Conservation (phyloP, 2,113 vertebrate species). For the Anoplopoma fimbria region DNA sequence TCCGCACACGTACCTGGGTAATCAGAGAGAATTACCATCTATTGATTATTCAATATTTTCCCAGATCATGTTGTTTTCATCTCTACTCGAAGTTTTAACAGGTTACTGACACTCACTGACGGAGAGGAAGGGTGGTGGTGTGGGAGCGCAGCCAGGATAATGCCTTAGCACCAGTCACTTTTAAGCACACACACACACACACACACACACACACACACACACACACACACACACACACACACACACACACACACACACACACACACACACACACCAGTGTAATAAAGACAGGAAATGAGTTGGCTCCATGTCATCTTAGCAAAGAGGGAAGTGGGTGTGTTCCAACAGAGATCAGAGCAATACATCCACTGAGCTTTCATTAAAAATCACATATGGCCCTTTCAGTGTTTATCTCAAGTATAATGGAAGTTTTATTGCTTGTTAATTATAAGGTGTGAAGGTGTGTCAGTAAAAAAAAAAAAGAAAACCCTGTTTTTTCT, state of each 20-base stretch:
- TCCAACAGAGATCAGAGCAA: neutral
- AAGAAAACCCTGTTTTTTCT: neutral
- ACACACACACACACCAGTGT: constrained; percentile 6
- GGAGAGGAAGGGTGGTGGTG: constrained; percentile 6
- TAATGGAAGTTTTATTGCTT: neutral
- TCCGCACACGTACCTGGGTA: constrained; percentile 72
- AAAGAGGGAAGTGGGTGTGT: constrained; percentile 2
- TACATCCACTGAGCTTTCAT: neutral
- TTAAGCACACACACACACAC: neutral
- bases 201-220: neutral
- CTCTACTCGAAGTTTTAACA: constrained; percentile 75
- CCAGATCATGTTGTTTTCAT: constrained; percentile 80
- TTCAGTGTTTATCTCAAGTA: neutral
- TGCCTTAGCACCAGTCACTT: constrained; percentile 8
- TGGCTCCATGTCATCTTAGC: constrained; percentile 2
- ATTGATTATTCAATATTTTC: constrained; percentile 81
- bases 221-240: neutral
- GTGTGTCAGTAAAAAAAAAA: neutral
- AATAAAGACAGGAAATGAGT: constrained; percentile 39
- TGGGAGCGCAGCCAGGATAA: neutral
- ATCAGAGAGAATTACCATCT: constrained; percentile 80
- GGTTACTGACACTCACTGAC: constrained; percentile 68
- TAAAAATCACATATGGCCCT: neutral
- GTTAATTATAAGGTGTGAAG: neutral
- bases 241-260: neutral